Evolutionary conservation across 2,888 invertebrate species (phyloP).

Genomic region (Idaea dimidiata): DNA sequence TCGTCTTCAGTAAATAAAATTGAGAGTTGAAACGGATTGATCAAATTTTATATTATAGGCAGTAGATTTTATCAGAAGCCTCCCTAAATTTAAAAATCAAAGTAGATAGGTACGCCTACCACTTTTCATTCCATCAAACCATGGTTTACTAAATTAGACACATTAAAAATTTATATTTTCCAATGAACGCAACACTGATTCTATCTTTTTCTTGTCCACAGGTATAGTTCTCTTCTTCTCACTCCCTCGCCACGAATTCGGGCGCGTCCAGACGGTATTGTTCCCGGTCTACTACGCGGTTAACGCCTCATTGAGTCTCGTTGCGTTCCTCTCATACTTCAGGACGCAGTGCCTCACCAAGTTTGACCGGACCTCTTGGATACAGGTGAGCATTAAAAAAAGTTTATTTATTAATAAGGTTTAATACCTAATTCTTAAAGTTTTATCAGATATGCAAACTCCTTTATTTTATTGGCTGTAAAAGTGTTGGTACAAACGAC

Average conservation of each 20-base stretch:
- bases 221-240: constrained; percentile 93
- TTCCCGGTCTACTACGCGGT: constrained; percentile 93
- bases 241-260: constrained; percentile 92
- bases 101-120: neutral
- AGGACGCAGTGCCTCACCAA: constrained; percentile 80
- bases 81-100: neutral
- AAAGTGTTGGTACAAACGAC: neutral
- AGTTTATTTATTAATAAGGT: too few relatives aligned
- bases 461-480: neutral
- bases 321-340: constrained; percentile 86
- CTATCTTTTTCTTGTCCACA: constrained; percentile 48
- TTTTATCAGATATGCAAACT: neutral
- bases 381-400: constrained; percentile 56
- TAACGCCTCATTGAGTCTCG: constrained; percentile 87
- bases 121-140: neutral
- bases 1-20: too few relatives aligned
- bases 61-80: neutral
- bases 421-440: too few relatives aligned
- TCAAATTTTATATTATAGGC: neutral
- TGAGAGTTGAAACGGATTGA: neutral
- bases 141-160: neutral
- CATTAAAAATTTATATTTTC: neutral
- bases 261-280: constrained; percentile 91
- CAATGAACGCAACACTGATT: neutral
- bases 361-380: constrained; percentile 64